A percentile compares a stretch with the other conserved stretches of the same genome.
Evolutionary conservation across 2,797 vertebrate genomes (phyloP).

Genomic region (Notamacropus eugenii): DNA sequence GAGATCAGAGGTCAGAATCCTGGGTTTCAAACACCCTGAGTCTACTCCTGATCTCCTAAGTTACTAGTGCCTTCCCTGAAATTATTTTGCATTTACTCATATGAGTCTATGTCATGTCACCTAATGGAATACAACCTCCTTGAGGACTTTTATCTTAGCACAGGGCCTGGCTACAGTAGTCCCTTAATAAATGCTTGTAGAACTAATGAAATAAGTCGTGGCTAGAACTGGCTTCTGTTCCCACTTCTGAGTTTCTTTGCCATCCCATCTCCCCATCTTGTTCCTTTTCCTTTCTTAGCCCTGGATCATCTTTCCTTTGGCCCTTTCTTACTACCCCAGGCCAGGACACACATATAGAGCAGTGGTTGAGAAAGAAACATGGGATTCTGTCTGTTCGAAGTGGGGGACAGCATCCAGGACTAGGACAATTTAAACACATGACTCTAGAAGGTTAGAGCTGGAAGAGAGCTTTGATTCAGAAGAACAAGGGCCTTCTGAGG

Average conservation of each 20-base stretch:
- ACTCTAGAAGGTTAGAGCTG: background rate
- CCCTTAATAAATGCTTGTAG: background rate
- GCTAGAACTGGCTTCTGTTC: background rate
- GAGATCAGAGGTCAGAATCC: background rate
- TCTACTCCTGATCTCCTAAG: background rate
- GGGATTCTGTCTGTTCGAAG: background rate
- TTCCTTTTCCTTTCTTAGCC: background rate
- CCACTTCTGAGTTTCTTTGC: background rate
- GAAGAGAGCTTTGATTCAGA: background rate
- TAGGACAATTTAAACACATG: background rate
- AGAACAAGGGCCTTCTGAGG: background rate
- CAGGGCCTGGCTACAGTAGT: background rate
- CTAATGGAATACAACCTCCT: background rate
- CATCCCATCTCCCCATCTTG: background rate
- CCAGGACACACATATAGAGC: background rate
- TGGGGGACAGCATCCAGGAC: background rate
- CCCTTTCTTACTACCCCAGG: background rate
- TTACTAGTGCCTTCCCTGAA: background rate
- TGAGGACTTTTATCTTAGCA: background rate
- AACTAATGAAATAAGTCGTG: background rate
- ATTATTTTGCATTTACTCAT: background rate
- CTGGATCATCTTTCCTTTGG: background rate
- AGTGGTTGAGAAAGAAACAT: background rate
- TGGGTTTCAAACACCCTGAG: background rate
- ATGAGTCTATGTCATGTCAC: rapidly evolving